Base-by-base conservation (phyloP, 1,140 invertebrate species). In the Colletes gigas region DNA sequence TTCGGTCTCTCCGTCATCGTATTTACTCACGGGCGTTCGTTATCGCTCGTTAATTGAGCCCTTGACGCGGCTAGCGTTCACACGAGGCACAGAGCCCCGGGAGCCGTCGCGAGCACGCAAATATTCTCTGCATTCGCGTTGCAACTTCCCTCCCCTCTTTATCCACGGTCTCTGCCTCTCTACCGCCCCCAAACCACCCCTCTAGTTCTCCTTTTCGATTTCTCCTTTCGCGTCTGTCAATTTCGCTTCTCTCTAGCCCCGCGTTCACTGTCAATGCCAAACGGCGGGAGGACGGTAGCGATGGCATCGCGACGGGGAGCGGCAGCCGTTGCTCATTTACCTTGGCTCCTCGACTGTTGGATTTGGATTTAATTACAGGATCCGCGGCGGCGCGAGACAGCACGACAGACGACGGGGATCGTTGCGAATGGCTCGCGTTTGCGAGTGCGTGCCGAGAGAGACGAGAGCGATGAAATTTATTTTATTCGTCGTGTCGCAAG, bases 11-110 rank as follows among this genome's bases (percentile, higher is more conserved):
- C 74, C 76, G 63, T 60, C 75, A 70, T 77, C 71, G 78, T 88
- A 84, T 88, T 88, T 88, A 88, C 86, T 84, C 84, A 77, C 70
- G 81, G 82, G 83, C 84, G 87, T 88, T 88, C 86, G 87, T 88
- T 88, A 88, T 88, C 87, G 86, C 78, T 82, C 86, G 82, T 85
- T 88, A 88, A 88, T 88, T 88, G 87, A 86, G 82, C 86, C 75
- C 87, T 88, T 88, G 87, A 88, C 87, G 87, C 83, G 81, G 81
- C 70, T 80, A 84, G 63, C 86, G 75, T 88, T 88, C 83, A 70
- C 78, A 71, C 78, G 86, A 71, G 63, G 70, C 55, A 54, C 75
- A 69, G 57, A 71, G 76, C 44, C 8, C 8, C 5, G 41, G 30
- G 50, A 78, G 68, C 73, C 44, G 60, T 54, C 54, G 70, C 67